Evolutionary conservation across 2,113 vertebrate genomes (phyloP).

Genomic region (Lathamus discolor): DNA sequence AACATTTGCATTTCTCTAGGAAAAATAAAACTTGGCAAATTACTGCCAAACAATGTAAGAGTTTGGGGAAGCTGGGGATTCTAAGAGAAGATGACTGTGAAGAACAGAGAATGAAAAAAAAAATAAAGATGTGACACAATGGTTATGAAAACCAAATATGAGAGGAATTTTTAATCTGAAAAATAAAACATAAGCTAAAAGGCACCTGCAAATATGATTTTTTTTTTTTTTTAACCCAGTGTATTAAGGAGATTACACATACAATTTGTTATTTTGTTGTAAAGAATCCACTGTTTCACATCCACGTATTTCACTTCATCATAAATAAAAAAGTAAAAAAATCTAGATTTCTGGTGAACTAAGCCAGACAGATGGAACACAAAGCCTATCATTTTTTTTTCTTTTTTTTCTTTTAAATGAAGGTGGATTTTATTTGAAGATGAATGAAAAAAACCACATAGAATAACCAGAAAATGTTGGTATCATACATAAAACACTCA

Average conservation of each 20-base stretch:
- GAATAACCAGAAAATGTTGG: not conserved
- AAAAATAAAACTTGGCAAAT: not conserved
- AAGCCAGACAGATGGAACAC: not conserved
- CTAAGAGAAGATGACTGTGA: not conserved
- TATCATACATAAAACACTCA: not conserved
- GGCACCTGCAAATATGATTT: not conserved
- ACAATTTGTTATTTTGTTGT: not conserved
- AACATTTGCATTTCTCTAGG: not conserved
- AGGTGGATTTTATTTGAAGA: not conserved
- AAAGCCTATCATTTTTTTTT: not conserved
- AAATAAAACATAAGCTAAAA: not conserved
- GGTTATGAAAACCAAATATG: not conserved
- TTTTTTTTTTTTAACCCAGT: not conserved
- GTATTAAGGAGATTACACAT: not conserved
- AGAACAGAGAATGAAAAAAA: not conserved
- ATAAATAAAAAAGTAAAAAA: not conserved
- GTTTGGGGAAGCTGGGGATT: not conserved
- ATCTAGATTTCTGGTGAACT: not conserved
- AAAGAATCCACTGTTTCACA: not conserved
- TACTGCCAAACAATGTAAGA: not conserved
- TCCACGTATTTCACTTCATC: not conserved
- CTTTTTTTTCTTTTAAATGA: not conserved
- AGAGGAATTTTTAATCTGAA: not conserved
- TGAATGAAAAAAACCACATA: fast-evolving
- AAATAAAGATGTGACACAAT: not conserved